phyloP scores from a whole-genome alignment of 1,140 invertebrate genomes.

The Drosophila kanapiae region DNA sequence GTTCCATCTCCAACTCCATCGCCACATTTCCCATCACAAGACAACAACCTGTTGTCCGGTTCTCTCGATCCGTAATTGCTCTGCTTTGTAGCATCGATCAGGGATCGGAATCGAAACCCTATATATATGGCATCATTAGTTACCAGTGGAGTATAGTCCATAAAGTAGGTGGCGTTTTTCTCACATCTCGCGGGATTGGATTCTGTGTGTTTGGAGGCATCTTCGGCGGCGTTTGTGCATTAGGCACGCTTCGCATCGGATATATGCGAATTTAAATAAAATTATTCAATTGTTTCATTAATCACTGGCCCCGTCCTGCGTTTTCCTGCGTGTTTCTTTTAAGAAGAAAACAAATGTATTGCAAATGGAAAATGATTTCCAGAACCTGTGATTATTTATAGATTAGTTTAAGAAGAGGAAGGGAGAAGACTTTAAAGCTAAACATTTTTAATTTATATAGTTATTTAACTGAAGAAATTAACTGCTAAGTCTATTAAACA shows the following conservation, averaged over 20 bases:
- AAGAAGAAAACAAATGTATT: conserved; percentile 40
- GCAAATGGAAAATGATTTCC: conserved; percentile 47
- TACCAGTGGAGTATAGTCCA: conserved; percentile 21
- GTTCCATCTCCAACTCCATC: conserved; percentile 31
- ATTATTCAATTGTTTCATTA: conserved; percentile 79
- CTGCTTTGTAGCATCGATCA: conserved; percentile 58
- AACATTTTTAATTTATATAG: no score
- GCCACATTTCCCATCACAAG: conserved; percentile 28
- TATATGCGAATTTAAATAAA: conserved; percentile 82
- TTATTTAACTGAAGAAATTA: background rate
- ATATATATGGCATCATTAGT: conserved; percentile 59
- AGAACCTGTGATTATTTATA: conserved; percentile 44
- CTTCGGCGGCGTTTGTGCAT: conserved; percentile 71
- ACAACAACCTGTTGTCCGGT: conserved; percentile 74
- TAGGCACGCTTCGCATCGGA: conserved; percentile 74
- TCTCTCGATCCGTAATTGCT: conserved; percentile 71
- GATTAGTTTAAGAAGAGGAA: conserved; percentile 14
- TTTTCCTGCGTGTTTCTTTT: conserved; percentile 9
- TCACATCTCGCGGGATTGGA: conserved; percentile 56
- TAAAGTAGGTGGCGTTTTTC: conserved; percentile 78
- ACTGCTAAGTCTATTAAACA: background rate
- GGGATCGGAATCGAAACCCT: conserved; percentile 23
- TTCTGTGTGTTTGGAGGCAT: conserved; percentile 33
- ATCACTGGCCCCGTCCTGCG: conserved; percentile 52
- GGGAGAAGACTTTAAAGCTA: background rate